Percentiles rank a stretch among this genome's conserved stretches.
Conservation (phyloP, 1,140 invertebrate species). For the Ips nitidus region DNA sequence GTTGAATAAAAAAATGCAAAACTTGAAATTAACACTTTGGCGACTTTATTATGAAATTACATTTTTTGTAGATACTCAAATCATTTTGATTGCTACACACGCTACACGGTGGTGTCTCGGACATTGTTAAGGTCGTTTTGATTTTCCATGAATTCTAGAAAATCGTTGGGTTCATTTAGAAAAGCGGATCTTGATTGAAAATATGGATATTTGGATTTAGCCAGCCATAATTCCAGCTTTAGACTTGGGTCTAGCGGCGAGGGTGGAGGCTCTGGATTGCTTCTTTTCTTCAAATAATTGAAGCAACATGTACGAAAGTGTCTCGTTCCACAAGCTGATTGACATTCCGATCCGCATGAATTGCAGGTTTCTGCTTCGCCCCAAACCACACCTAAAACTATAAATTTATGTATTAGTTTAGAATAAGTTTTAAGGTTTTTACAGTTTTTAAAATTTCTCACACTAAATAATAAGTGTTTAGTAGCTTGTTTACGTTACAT, state of each 20-base stretch:
- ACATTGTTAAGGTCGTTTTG: too few relatives aligned
- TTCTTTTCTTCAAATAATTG: slow-evolving; percentile 60
- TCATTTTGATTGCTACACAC: too few relatives aligned
- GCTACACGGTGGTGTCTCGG: too few relatives aligned
- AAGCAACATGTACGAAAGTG: slow-evolving; percentile 64
- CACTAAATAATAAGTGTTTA: too few relatives aligned
- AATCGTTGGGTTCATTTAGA: not conserved
- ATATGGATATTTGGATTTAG: slow-evolving; percentile 44
- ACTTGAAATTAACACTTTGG: too few relatives aligned
- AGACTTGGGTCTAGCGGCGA: slow-evolving; percentile 46
- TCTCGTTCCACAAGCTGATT: slow-evolving; percentile 59
- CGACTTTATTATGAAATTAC: too few relatives aligned
- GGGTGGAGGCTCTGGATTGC: slow-evolving; percentile 30
- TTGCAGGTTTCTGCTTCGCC: slow-evolving; percentile 56
- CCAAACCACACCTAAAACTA: slow-evolving; percentile 42
- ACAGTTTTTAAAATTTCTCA: too few relatives aligned
- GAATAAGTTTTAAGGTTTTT: not conserved
- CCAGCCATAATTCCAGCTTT: slow-evolving; percentile 49
- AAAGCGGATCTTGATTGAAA: slow-evolving; percentile 27
- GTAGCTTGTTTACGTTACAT: too few relatives aligned
- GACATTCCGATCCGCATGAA: slow-evolving; percentile 61
- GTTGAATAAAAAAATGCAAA: too few relatives aligned
- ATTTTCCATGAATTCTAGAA: not conserved
- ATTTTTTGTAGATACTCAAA: too few relatives aligned
- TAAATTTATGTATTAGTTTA: slow-evolving; percentile 11